Evolutionary conservation across 2,888 invertebrate species (phyloP).

Genomic region (Dione juno): DNA sequence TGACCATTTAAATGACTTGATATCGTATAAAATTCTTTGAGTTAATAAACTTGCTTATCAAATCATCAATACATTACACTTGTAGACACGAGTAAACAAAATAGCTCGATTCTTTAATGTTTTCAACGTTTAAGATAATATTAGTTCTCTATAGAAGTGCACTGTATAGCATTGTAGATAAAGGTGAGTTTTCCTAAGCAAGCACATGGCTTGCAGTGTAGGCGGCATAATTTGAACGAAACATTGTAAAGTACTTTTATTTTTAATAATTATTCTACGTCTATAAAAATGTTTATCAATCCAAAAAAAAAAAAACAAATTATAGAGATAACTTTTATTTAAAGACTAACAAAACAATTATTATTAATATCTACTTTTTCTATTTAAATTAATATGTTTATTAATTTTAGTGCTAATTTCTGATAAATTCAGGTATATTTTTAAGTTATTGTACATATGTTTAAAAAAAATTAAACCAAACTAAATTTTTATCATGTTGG

Average conservation of each 20-base stretch:
- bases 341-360: too few species aligned
- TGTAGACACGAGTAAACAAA: conserved; percentile 12
- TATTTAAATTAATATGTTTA: too few species aligned
- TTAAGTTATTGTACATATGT: too few species aligned
- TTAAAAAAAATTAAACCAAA: too few species aligned
- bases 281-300: too few species aligned
- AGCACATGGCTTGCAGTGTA: conserved; percentile 1
- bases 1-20: neutral
- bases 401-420: too few species aligned
- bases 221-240: neutral
- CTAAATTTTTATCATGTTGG: too few species aligned
- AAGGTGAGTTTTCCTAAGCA: neutral
- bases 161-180: neutral
- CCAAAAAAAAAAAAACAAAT: too few species aligned
- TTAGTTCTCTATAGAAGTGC: neutral
- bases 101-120: conserved; percentile 19
- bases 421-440: too few species aligned
- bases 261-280: neutral
- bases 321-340: too few species aligned
- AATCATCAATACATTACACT: conserved; percentile 1
- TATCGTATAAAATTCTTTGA: neutral
- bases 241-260: neutral
- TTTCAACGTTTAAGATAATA: conserved; percentile 16
- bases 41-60: conserved; percentile 1
- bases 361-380: too few species aligned